Conservation (phyloP, 1,140 invertebrate genomes). For the Drosophila nikananu region DNA sequence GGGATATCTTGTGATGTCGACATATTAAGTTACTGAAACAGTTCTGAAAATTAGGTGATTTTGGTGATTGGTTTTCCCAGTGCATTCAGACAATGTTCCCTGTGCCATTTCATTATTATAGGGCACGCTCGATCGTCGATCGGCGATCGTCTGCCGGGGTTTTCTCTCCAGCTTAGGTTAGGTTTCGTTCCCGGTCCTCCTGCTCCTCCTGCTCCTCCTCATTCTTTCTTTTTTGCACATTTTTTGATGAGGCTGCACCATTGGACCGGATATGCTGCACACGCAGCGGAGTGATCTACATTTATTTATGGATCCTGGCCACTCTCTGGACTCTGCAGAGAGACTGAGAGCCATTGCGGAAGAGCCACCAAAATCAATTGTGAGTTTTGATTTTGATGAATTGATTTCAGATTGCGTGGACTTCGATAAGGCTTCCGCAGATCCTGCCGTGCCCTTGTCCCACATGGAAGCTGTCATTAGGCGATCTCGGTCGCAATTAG, state of each 20-base stretch:
- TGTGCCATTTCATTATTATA: conserved; percentile 75
- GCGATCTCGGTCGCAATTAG: conserved; percentile 51
- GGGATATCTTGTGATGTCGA: too few relatives aligned
- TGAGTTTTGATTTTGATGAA: conserved; percentile 82
- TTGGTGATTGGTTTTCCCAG: not conserved
- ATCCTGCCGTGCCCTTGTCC: not conserved
- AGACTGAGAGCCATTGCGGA: conserved; percentile 1
- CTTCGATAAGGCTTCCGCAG: conserved; percentile 57
- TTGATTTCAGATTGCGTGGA: conserved; percentile 73
- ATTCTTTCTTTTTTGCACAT: conserved; percentile 52
- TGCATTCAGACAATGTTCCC: conserved; percentile 14
- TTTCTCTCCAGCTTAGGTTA: conserved; percentile 25
- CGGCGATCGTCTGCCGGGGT: conserved; percentile 31
- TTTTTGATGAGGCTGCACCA: conserved; percentile 54
- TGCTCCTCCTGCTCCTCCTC: not conserved
- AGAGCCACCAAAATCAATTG: conserved; percentile 69
- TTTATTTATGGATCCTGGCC: conserved; percentile 81
- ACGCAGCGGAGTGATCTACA: conserved; percentile 75
- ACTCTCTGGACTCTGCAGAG: conserved; percentile 3
- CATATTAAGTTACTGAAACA: too few relatives aligned
- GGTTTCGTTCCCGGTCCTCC: conserved; percentile 12
- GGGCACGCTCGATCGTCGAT: conserved; percentile 56
- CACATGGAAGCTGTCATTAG: conserved; percentile 34
- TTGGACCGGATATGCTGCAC: conserved; percentile 76
- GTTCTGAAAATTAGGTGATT: too few relatives aligned